Evolutionary conservation across 2,797 vertebrate species (phyloP).

Genomic region (Sebastolobus alascanus): DNA sequence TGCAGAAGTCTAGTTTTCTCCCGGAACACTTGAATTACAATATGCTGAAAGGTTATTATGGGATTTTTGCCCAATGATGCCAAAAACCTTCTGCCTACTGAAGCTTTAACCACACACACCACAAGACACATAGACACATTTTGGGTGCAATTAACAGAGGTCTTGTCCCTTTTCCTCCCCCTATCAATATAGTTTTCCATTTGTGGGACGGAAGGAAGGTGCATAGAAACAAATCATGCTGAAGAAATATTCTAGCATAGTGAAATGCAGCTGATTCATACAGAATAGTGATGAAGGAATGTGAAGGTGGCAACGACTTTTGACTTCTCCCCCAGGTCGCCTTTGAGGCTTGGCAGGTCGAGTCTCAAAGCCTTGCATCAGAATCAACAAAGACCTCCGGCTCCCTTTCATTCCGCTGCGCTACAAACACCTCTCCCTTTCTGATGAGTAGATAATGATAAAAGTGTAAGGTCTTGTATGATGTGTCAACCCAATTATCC

Average conservation of each 20-base stretch:
- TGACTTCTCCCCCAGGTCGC: conserved; percentile 20
- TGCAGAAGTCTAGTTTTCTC: too few species aligned
- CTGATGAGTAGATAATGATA: conserved; percentile 58
- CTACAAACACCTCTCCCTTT: conserved; percentile 22
- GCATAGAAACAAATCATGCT: not conserved
- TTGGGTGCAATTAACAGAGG: not conserved
- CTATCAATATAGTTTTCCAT: not conserved
- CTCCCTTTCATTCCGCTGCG: conserved; percentile 37
- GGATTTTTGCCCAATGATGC: too few species aligned
- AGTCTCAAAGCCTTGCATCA: conserved; percentile 45
- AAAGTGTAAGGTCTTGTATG: conserved; percentile 52
- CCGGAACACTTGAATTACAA: too few species aligned
- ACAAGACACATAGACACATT: not conserved
- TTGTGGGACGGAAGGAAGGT: not conserved
- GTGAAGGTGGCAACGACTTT: conserved; percentile 22
- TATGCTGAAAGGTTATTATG: too few species aligned
- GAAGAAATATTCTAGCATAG: not conserved
- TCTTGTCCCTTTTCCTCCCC: not conserved
- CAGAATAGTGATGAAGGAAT: conserved; percentile 13
- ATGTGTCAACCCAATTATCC: conserved; percentile 57
- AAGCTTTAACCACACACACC: too few species aligned
- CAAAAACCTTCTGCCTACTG: too few species aligned
- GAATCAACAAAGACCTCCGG: conserved; percentile 26
- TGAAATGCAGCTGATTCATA: not conserved
- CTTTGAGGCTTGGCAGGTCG: conserved; percentile 27